phyloP scores from a whole-genome alignment of 2,888 invertebrate genomes.

The Metopia argyrocephala region DNA sequence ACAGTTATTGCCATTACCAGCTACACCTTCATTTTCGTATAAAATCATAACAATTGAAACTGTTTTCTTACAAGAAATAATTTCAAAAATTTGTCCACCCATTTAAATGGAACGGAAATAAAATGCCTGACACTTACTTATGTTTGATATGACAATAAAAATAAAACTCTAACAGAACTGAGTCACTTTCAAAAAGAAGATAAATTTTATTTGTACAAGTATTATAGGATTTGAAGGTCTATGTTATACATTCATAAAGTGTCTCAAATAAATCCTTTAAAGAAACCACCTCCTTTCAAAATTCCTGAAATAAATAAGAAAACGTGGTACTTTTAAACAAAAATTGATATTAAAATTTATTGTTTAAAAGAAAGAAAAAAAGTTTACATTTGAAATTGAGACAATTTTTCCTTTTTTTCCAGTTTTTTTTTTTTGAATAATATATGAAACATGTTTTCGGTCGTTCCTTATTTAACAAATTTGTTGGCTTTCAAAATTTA shows the following conservation, averaged over 20 bases:
- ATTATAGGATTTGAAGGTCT: not conserved
- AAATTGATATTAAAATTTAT: slow-evolving; percentile 20
- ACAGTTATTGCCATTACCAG: slow-evolving; percentile 40
- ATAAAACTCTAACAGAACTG: slow-evolving; percentile 29
- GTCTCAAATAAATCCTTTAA: slow-evolving; percentile 8
- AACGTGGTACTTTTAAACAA: slow-evolving; percentile 43
- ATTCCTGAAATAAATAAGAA: slow-evolving; percentile 19
- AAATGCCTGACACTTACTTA: not conserved
- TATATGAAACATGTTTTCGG: not conserved
- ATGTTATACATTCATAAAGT: not conserved
- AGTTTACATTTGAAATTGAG: slow-evolving; percentile 50
- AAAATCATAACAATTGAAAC: not conserved
- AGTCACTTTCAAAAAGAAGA: not conserved
- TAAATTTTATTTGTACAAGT: slow-evolving; percentile 33
- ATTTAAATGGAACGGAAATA: not conserved
- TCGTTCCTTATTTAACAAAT: too few species aligned
- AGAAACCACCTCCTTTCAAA: slow-evolving; percentile 26
- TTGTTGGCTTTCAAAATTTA: slow-evolving; percentile 26
- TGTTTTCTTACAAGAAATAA: not conserved
- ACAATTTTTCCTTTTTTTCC: slow-evolving; percentile 52
- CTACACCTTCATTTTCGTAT: slow-evolving; percentile 18
- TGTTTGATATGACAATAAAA: slow-evolving; percentile 14
- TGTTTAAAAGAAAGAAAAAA: not conserved
- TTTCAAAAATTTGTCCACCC: slow-evolving; percentile 35
- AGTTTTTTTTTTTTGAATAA: not conserved